phyloP scores from a whole-genome alignment of 2,888 invertebrate species.

The Ametastegia equiseti region DNA sequence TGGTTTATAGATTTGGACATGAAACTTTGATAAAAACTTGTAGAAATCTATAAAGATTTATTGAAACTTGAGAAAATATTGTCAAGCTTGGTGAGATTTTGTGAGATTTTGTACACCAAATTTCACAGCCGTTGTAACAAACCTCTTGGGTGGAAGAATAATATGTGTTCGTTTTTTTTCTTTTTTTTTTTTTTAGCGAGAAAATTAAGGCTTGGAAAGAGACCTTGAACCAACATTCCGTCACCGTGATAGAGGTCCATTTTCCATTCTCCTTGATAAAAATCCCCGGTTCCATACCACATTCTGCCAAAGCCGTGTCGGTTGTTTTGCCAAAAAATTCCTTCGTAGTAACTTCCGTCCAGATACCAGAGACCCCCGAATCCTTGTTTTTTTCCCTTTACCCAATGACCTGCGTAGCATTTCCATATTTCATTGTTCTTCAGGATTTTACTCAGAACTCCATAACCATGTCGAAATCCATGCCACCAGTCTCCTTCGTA shows the following conservation, averaged over 20 bases:
- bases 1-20: neutral
- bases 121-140: no score
- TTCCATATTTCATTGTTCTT: slow-evolving; percentile 52
- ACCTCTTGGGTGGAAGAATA: no score
- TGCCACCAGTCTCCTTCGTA: slow-evolving; percentile 82
- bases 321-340: slow-evolving; percentile 76
- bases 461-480: slow-evolving; percentile 80
- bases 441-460: slow-evolving; percentile 72
- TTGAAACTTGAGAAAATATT: no score
- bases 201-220: slow-evolving; percentile 36
- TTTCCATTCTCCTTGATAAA: slow-evolving; percentile 82
- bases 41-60: no score
- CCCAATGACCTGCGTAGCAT: slow-evolving; percentile 81
- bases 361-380: slow-evolving; percentile 79
- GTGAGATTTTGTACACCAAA: neutral
- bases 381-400: slow-evolving; percentile 79
- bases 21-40: neutral
- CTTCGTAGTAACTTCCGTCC: slow-evolving; percentile 81
- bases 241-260: slow-evolving; percentile 76
- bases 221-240: slow-evolving; percentile 79
- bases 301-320: slow-evolving; percentile 81
- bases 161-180: neutral
- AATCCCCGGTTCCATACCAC: slow-evolving; percentile 80
- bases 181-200: neutral
- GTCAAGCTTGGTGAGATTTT: no score